Conservation (phyloP, 1,140 invertebrate genomes). For the Solenopsis invicta region DNA sequence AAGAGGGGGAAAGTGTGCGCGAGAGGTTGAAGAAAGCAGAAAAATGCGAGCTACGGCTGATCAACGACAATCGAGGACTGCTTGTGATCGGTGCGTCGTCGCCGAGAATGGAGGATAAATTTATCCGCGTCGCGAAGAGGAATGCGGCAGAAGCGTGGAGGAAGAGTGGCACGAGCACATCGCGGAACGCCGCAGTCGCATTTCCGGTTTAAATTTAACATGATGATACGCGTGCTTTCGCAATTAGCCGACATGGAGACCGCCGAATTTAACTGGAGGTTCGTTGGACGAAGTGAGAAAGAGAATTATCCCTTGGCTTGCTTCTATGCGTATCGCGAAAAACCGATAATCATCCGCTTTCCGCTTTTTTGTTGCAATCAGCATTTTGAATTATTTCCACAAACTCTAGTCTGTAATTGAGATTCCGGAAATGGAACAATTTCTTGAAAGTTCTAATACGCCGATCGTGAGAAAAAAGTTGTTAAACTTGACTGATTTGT, state of each 20-base stretch:
- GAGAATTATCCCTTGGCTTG: not conserved
- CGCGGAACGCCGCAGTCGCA: constrained; percentile 14
- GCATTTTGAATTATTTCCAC: not conserved
- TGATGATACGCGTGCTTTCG: constrained; percentile 49
- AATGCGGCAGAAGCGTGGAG: constrained; percentile 58
- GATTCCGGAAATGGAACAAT: too few relatives aligned
- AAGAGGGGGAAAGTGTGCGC: not conserved
- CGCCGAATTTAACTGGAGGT: constrained; percentile 26
- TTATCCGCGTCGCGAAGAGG: constrained; percentile 37
- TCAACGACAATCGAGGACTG: constrained; percentile 43
- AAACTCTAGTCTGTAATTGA: not conserved
- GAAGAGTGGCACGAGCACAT: constrained; percentile 44
- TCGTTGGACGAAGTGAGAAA: constrained; percentile 5
- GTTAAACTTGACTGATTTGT: too few relatives aligned
- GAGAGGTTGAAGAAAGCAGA: not conserved
- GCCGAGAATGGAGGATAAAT: constrained; percentile 60
- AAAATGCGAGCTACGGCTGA: constrained; percentile 20
- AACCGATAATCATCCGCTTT: not conserved
- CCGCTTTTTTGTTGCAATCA: not conserved
- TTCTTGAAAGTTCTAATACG: too few relatives aligned
- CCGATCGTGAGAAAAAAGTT: too few relatives aligned
- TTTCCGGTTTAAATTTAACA: constrained; percentile 58
- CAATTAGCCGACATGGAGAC: constrained; percentile 58
- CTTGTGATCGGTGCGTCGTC: constrained; percentile 22
- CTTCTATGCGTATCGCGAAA: constrained; percentile 8